Evolutionary conservation across 2,113 vertebrate genomes (phyloP).

Genomic region (Rhipidura dahli): DNA sequence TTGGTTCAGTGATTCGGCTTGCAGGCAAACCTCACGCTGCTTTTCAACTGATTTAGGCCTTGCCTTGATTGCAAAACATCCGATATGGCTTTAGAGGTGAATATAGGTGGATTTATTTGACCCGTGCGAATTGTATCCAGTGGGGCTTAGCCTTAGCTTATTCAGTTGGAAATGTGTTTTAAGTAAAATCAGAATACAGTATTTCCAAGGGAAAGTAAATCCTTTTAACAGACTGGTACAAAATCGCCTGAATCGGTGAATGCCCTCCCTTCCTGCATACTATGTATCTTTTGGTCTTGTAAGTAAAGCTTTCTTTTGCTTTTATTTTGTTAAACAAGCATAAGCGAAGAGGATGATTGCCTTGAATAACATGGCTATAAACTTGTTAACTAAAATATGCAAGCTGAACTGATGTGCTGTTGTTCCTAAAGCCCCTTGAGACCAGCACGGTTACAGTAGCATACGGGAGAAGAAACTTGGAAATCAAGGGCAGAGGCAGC

Average conservation of each 20-base stretch:
- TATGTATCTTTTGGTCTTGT: not conserved
- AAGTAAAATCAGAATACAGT: not conserved
- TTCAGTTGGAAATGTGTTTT: not conserved
- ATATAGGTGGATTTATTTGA: not conserved
- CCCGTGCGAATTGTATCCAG: rapidly evolving
- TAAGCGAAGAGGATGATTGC: not conserved
- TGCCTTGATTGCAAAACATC: not conserved
- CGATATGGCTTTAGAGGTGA: not conserved
- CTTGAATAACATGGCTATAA: not conserved
- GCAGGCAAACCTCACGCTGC: not conserved
- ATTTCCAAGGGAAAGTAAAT: not conserved
- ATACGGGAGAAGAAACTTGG: not conserved
- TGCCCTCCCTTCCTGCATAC: not conserved
- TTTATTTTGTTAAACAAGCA: not conserved
- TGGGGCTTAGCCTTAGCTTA: not conserved
- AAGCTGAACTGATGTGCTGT: not conserved
- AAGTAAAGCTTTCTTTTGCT: not conserved
- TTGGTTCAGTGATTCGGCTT: not conserved
- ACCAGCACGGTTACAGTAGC: not conserved
- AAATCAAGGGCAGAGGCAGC: not conserved
- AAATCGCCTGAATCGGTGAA: not conserved
- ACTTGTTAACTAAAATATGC: not conserved
- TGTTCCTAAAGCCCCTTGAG: not conserved
- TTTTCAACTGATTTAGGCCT: not conserved
- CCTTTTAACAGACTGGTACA: not conserved